phyloP scores from a whole-genome alignment of 2,113 vertebrate species.

The Tragulus kanchil region DNA sequence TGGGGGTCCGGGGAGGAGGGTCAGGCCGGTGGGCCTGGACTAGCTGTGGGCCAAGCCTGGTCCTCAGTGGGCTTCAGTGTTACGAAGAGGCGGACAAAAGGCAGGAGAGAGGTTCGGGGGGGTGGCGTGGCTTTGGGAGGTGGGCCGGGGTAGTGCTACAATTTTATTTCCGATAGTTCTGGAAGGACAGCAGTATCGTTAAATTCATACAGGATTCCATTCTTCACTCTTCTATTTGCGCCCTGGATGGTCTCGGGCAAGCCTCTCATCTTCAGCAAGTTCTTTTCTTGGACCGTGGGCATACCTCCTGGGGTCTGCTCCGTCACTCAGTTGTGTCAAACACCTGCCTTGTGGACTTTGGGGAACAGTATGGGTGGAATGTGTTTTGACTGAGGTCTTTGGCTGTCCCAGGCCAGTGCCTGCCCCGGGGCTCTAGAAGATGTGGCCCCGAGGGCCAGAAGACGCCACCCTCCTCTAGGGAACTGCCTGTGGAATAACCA shows the following conservation, averaged over 20 bases:
- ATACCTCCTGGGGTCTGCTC: background rate
- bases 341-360: background rate
- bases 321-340: background rate
- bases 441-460: background rate
- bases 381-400: background rate
- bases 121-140: background rate
- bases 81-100: background rate
- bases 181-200: background rate
- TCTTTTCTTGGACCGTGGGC: background rate
- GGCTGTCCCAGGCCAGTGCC: background rate
- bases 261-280: background rate
- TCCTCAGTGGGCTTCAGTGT: background rate
- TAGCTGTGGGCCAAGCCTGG: background rate
- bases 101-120: background rate
- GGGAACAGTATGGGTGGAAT: background rate
- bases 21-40: background rate
- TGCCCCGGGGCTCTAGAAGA: background rate
- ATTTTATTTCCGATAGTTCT: background rate
- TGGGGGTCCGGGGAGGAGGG: background rate
- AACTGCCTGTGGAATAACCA: background rate
- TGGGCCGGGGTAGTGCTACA: accelerated
- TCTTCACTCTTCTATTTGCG: background rate
- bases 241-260: background rate
- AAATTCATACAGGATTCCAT: background rate
- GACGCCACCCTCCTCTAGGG: accelerated